phyloP scores from a whole-genome alignment of 2,113 vertebrate species.

The Tetrao urogallus region DNA sequence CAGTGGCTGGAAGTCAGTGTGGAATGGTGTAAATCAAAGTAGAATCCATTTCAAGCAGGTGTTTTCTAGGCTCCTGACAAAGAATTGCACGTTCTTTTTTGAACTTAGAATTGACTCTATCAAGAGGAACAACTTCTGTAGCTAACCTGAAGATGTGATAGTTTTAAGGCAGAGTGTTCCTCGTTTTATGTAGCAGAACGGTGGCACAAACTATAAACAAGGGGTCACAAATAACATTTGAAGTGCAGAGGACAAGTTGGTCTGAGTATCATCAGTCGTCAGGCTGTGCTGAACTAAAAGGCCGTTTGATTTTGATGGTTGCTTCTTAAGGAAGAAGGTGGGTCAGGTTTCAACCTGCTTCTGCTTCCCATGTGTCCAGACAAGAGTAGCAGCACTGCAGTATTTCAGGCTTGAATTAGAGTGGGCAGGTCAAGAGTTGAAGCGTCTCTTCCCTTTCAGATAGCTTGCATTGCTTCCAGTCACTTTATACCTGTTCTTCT shows the following conservation, averaged over 20 bases:
- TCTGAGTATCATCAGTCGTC: background rate
- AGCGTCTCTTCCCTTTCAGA: background rate
- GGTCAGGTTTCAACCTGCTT: background rate
- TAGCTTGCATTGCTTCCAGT: background rate
- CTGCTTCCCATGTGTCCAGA: background rate
- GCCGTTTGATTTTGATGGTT: background rate
- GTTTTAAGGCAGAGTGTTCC: background rate
- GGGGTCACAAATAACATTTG: background rate
- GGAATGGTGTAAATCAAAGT: background rate
- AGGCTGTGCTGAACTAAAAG: background rate
- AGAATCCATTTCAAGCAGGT: background rate
- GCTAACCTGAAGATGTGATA: background rate
- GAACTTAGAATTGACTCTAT: background rate
- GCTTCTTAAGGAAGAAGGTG: background rate
- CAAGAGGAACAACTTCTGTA: background rate
- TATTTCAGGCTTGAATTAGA: background rate
- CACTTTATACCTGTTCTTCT: conserved; percentile 24
- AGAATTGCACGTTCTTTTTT: rapidly evolving
- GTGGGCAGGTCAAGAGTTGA: background rate
- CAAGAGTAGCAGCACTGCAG: background rate
- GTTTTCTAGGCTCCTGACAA: background rate
- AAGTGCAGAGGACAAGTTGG: background rate
- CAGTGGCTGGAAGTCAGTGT: background rate
- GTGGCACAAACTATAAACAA: background rate
- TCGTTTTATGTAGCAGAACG: background rate